These are phyloP conservation scores for Cylloceria caligata DNA, from an alignment of 2,888 invertebrate species.

Conservation along the genomic window DNA sequence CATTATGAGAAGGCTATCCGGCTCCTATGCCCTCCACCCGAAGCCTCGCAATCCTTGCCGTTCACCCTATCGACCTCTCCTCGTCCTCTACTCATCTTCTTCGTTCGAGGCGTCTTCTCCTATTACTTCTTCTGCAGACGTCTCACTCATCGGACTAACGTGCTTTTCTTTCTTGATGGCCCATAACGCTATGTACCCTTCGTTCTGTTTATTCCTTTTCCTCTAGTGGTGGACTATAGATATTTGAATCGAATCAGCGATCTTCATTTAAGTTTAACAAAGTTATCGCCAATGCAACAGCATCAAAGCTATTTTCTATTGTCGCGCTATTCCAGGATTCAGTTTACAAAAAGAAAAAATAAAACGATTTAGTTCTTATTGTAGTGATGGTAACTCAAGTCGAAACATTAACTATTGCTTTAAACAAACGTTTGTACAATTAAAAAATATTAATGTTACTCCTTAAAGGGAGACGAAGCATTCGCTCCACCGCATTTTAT, in stretches of 20 bases:
- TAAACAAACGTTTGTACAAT: too few relatives aligned
- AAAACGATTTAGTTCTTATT: not conserved
- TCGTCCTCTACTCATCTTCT: constrained; percentile 39
- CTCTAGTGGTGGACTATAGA: not conserved
- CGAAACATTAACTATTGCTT: too few relatives aligned
- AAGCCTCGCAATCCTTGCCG: constrained; percentile 43
- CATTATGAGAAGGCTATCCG: constrained; percentile 72
- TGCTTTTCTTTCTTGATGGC: constrained; percentile 57
- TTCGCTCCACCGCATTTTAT: too few relatives aligned
- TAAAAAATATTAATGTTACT: too few relatives aligned
- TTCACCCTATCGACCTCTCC: constrained; percentile 49
- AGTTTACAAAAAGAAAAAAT: not conserved
- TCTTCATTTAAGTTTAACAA: constrained; percentile 1
- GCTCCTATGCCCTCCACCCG: constrained; percentile 59
- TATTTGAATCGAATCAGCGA: constrained; percentile 28
- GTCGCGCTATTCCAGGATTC: not conserved
- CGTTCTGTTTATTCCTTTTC: constrained; percentile 54
- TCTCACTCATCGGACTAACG: constrained; percentile 41
- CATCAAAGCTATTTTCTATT: not conserved
- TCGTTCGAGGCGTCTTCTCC: constrained; percentile 14
- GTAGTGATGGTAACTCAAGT: too few relatives aligned
- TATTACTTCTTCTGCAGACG: constrained; percentile 36
- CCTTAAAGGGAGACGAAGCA: too few relatives aligned
- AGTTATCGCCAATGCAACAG: not conserved
- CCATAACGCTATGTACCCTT: constrained; percentile 65